Percentiles rank a stretch among this genome's conserved stretches.
Conservation (phyloP, 1,140 invertebrate species). For the Zaprionus kolodkinae region DNA sequence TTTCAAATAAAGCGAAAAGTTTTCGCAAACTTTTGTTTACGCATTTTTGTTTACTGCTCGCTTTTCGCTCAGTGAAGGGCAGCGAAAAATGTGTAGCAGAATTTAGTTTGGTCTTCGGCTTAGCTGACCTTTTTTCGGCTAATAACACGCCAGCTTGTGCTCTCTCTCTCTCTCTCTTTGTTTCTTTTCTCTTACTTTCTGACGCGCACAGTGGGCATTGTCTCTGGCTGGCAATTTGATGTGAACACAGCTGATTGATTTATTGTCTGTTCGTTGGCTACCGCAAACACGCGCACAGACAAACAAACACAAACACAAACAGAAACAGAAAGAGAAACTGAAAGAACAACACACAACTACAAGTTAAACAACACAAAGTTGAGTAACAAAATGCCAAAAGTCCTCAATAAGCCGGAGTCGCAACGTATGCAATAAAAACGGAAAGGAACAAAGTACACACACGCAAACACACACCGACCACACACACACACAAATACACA, state of each 20-base stretch:
- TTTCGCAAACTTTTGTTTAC: constrained; percentile 5
- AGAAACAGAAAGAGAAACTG: constrained; percentile 21
- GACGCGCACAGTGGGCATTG: constrained; percentile 41
- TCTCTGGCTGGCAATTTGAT: constrained; percentile 72
- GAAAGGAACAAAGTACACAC: constrained; percentile 24
- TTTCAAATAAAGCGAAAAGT: constrained; percentile 9
- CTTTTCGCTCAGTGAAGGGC: constrained; percentile 25
- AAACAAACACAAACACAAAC: constrained; percentile 15
- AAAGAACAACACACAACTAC: constrained; percentile 44
- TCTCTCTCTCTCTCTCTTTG: not conserved
- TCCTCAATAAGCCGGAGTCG: constrained; percentile 52
- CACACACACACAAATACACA: constrained; percentile 20
- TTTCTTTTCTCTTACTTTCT: not conserved
- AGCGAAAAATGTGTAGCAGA: constrained; percentile 21
- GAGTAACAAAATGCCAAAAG: constrained; percentile 69
- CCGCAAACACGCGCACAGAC: constrained; percentile 45
- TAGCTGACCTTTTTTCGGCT: constrained; percentile 42
- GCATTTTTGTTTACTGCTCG: constrained; percentile 4
- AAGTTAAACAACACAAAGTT: constrained; percentile 51
- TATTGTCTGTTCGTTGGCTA: constrained; percentile 70
- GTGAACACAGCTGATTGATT: constrained; percentile 80
- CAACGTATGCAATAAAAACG: constrained; percentile 71
- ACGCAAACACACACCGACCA: not conserved
- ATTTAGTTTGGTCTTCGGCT: constrained; percentile 20
- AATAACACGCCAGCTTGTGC: constrained; percentile 19